These are phyloP conservation scores for Antrozous pallidus DNA, from an alignment of 2,797 vertebrate genomes.

Conservation along the genomic window DNA sequence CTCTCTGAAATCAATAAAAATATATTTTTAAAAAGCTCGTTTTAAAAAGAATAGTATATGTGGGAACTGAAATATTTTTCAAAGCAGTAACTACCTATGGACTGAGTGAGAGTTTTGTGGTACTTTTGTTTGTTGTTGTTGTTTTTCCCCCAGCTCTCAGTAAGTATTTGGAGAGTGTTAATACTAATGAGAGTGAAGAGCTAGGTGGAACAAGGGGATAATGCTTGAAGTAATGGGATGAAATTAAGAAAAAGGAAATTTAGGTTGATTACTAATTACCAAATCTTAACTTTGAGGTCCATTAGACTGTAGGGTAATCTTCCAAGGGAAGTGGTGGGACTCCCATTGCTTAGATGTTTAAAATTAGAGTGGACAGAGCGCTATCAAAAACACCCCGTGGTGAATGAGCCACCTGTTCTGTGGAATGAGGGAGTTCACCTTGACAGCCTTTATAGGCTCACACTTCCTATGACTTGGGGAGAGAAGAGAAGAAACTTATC, in stretches of 20 bases:
- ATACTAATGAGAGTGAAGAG: slow-evolving; percentile 64
- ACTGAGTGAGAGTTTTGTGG: background rate
- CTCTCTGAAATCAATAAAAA: no score
- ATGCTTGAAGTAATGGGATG: slow-evolving; percentile 63
- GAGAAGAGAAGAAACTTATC: background rate
- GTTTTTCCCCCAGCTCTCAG: background rate
- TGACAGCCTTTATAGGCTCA: slow-evolving; percentile 47
- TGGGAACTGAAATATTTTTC: background rate
- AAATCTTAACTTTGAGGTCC: slow-evolving; percentile 68
- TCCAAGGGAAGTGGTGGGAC: slow-evolving; percentile 49
- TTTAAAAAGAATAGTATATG: background rate
- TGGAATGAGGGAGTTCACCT: slow-evolving; percentile 64
- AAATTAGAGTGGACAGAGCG: slow-evolving; percentile 70
- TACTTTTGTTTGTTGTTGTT: background rate
- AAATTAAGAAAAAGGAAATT: slow-evolving; percentile 77
- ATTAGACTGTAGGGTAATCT: slow-evolving; percentile 76
- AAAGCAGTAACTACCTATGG: background rate
- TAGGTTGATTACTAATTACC: slow-evolving; percentile 78
- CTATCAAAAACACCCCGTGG: slow-evolving; percentile 29
- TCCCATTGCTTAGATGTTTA: slow-evolving; percentile 68
- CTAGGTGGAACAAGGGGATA: slow-evolving; percentile 53
- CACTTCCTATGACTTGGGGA: background rate
- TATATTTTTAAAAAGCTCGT: background rate
- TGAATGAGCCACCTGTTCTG: slow-evolving; percentile 29
- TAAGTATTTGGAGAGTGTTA: slow-evolving; percentile 9